phyloP scores from a whole-genome alignment of 2,888 invertebrate species.

The Amblyteles armatorius region DNA sequence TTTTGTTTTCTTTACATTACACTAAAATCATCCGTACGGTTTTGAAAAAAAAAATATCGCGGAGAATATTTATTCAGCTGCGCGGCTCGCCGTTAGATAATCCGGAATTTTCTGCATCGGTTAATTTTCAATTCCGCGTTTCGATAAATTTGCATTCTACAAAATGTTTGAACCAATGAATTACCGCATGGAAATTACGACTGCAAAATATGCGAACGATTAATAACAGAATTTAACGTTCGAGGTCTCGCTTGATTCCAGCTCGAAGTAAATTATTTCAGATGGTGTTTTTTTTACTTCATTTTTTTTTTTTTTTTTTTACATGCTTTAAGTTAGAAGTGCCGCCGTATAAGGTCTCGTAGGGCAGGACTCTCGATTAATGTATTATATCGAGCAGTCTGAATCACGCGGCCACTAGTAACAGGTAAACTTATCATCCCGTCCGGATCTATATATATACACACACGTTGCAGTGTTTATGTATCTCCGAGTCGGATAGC shows the following conservation, averaged over 20 bases:
- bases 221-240: background rate
- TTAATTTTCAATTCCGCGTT: no score
- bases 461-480: constrained; percentile 4
- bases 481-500: constrained; percentile 9
- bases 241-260: background rate
- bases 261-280: constrained; percentile 13
- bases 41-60: no score
- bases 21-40: no score
- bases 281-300: constrained; percentile 10
- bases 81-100: no score
- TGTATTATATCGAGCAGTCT: constrained; percentile 46
- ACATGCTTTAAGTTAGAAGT: constrained; percentile 18
- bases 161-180: background rate
- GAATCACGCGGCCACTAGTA: constrained; percentile 42
- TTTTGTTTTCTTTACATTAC: no score
- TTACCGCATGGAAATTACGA: background rate
- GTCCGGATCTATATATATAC: constrained; percentile 20
- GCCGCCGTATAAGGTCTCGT: constrained; percentile 19
- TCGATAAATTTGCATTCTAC: background rate
- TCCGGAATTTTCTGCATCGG: no score
- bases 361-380: constrained; percentile 9
- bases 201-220: background rate
- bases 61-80: no score
- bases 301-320: background rate
- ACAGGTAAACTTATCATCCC: constrained; percentile 50